Evolutionary conservation across 2,888 invertebrate genomes (phyloP), one percentile per base, ranked within the genome.

Genomic region (Rhodophaea formosa): DNA sequence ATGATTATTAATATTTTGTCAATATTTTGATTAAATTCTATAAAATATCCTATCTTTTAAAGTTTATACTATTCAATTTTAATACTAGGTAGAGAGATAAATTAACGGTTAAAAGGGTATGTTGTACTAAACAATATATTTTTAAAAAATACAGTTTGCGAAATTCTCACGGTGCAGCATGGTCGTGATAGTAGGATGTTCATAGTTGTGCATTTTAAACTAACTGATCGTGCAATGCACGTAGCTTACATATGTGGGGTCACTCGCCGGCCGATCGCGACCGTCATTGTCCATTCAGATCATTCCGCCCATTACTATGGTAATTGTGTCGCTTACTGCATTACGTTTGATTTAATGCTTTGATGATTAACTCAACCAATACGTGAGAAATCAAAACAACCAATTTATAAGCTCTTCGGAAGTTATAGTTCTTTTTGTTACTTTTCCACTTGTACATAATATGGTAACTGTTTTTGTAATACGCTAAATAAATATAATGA

Each of bases 381-480:
- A n/a, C n/a, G n/a, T n/a, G n/a, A n/a, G n/a, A n/a, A n/a, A n/a
- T n/a, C n/a, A n/a, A n/a, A n/a, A n/a, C n/a, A n/a, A n/a, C n/a
- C n/a, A n/a, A n/a, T n/a, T n/a, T n/a, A n/a, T n/a, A n/a, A n/a
- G n/a, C n/a, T n/a, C n/a, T n/a, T n/a, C n/a, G n/a, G n/a, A n/a
- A n/a, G n/a, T n/a, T n/a, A n/a, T n/a, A n/a, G n/a, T n/a, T n/a
- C n/a, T n/a, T n/a, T n/a, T n/a, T n/a, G n/a, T n/a, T n/a, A n/a
- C n/a, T n/a, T n/a, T 88, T 90, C 87, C 87, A 88, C 81, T 86
- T 91, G 90, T 91, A 91, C 85, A 94, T 90, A 83, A 93, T 84
- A 87, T 88, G 84, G 84, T 89, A 89, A 88, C 88, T 90, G 90
- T 90, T 89, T 89, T 91, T 91, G 90, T 91, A 91, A 84, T 90